Percentiles rank a stretch among this genome's conserved stretches.
phyloP scores from a whole-genome alignment of 2,113 vertebrate species.

The Mungos mungo region DNA sequence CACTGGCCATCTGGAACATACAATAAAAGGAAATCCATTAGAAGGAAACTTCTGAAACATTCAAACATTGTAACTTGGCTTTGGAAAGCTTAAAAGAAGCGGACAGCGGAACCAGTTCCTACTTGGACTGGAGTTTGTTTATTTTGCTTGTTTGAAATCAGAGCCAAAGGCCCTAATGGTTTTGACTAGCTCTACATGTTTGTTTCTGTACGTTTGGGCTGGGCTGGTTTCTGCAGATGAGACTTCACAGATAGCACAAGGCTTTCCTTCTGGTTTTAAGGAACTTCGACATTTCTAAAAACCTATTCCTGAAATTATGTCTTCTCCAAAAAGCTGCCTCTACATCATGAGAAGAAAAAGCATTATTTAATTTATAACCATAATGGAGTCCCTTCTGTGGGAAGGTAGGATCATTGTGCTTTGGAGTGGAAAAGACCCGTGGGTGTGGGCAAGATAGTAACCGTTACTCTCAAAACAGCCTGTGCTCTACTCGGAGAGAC shows the following conservation, averaged over 20 bases:
- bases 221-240: neutral
- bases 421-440: neutral
- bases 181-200: constrained; percentile 16
- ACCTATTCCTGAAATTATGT: neutral
- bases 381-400: neutral
- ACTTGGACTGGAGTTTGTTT: constrained; percentile 62
- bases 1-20: constrained; percentile 59
- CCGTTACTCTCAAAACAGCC: neutral
- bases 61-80: constrained; percentile 50
- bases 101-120: constrained; percentile 53
- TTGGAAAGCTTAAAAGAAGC: constrained; percentile 43
- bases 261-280: constrained; percentile 10
- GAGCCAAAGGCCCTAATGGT: constrained; percentile 46
- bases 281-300: neutral
- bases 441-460: neutral
- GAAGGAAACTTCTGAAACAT: constrained; percentile 41
- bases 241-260: neutral
- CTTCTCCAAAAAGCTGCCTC: neutral
- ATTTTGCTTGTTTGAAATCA: constrained; percentile 56
- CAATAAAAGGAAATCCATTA: constrained; percentile 69
- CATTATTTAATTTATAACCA: neutral
- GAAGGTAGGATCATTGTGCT: neutral
- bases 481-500: neutral
- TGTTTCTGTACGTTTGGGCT: constrained; percentile 36
- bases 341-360: neutral